A percentile compares a stretch with the other conserved stretches of the same genome.
Conservation (phyloP, 1,140 invertebrate genomes). For the Drosophila auraria region DNA sequence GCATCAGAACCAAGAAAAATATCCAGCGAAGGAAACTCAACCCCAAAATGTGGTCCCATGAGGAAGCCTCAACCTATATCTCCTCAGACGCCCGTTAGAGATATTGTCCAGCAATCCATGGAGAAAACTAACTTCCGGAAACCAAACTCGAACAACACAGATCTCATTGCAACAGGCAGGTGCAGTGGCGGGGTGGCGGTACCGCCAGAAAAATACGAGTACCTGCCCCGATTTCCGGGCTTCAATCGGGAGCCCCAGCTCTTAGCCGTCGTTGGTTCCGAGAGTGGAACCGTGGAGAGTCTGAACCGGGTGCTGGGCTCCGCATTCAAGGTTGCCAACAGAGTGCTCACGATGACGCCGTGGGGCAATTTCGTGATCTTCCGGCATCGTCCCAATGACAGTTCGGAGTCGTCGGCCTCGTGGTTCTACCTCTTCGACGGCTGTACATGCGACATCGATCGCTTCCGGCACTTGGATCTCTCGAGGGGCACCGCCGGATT, state of each 20-base stretch:
- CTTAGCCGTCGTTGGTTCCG: constrained; percentile 71
- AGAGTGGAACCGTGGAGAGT: constrained; percentile 69
- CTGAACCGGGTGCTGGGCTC: constrained; percentile 49
- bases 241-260: constrained; percentile 52
- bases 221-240: constrained; percentile 44
- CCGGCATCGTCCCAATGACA: constrained; percentile 4
- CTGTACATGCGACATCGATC: constrained; percentile 73
- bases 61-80: background rate
- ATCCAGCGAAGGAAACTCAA: background rate
- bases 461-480: constrained; percentile 74
- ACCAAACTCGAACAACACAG: no score
- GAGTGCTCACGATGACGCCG: constrained; percentile 74
- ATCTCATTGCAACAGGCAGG: background rate
- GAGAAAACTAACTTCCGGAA: background rate
- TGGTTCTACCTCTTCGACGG: constrained; percentile 67
- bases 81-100: background rate
- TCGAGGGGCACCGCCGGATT: constrained; percentile 67
- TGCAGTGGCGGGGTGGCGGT: background rate
- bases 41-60: no score
- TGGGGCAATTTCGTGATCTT: constrained; percentile 83
- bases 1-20: background rate
- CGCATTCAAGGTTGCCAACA: constrained; percentile 63
- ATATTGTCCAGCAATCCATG: background rate
- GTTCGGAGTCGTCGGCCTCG: background rate
- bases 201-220: no score